Conservation (phyloP, 2,113 vertebrate species). For the Lucifuga dentata region DNA sequence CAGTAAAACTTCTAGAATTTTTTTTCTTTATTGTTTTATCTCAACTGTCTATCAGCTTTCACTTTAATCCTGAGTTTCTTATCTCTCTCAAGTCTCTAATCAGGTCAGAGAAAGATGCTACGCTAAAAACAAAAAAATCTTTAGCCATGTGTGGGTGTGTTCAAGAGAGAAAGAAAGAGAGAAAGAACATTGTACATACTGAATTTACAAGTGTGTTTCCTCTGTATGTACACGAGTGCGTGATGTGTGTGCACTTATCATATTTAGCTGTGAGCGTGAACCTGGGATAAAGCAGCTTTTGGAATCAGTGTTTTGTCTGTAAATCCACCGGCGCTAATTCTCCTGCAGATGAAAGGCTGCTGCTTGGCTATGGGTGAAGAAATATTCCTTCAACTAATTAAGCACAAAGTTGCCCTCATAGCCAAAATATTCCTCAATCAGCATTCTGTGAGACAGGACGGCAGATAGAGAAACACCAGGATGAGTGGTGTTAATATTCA, state of each 20-base stretch:
- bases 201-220: too few relatives aligned
- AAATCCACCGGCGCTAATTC: constrained; percentile 55
- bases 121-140: constrained; percentile 1
- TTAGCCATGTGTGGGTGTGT: too few relatives aligned
- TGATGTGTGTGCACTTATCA: constrained; percentile 18
- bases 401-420: constrained; percentile 19
- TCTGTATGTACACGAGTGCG: too few relatives aligned
- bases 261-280: constrained; percentile 17
- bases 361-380: constrained; percentile 34
- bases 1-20: too few relatives aligned
- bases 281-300: constrained; percentile 28
- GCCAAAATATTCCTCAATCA: constrained; percentile 8
- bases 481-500: neutral
- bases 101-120: constrained; percentile 1
- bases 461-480: neutral
- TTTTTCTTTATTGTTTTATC: too few relatives aligned
- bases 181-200: too few relatives aligned
- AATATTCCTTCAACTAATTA: constrained; percentile 47
- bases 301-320: constrained; percentile 32
- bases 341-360: constrained; percentile 32
- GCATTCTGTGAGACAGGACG: neutral
- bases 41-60: neutral
- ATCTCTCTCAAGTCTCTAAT: constrained; percentile 17
- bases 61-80: neutral
- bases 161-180: too few relatives aligned